Percentiles rank a stretch among this genome's conserved stretches.
Evolutionary conservation across 2,888 invertebrate genomes (phyloP).

Genomic region (Eupithecia abbreviata): DNA sequence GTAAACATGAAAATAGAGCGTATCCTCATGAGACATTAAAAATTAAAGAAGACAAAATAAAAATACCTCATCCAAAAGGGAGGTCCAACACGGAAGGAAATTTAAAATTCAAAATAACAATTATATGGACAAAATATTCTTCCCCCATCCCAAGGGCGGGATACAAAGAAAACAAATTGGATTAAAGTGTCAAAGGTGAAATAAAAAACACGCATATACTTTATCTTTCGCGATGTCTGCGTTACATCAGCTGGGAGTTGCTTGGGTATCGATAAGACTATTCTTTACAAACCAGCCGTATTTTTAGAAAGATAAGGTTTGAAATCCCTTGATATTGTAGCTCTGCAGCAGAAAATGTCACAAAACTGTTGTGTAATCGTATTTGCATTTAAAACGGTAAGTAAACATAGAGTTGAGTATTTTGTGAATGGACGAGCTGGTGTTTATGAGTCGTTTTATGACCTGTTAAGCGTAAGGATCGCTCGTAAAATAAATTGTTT

Average conservation of each 20-base stretch:
- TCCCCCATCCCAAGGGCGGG: conserved; percentile 76
- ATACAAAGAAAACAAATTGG: conserved; percentile 81
- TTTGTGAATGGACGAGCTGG: conserved; percentile 76
- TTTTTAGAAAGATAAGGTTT: conserved; percentile 49
- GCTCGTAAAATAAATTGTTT: conserved; percentile 78
- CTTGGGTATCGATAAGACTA: conserved; percentile 31
- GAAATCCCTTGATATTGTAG: conserved; percentile 50
- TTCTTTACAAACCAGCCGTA: conserved; percentile 35
- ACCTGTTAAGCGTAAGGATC: conserved; percentile 80
- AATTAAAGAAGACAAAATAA: conserved; percentile 48
- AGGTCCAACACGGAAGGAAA: conserved; percentile 57
- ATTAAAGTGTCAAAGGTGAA: conserved; percentile 84
- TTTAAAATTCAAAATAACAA: conserved; percentile 78
- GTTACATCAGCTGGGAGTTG: conserved; percentile 61
- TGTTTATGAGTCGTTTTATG: conserved; percentile 81
- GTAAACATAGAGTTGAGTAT: conserved; percentile 75
- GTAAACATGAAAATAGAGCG: conserved; percentile 10
- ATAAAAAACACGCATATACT: conserved; percentile 77
- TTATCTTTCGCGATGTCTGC: conserved; percentile 73
- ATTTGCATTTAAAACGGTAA: conserved; percentile 81
- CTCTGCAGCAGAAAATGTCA: conserved; percentile 60
- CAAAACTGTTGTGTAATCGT: conserved; percentile 66
- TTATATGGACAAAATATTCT: conserved; percentile 75
- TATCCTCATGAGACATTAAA: conserved; percentile 26
- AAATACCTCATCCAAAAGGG: conserved; percentile 37